Evolutionary conservation across 2,113 vertebrate genomes (phyloP), one percentile per base, ranked within the genome.

Genomic region (Phaethornis superciliosus): DNA sequence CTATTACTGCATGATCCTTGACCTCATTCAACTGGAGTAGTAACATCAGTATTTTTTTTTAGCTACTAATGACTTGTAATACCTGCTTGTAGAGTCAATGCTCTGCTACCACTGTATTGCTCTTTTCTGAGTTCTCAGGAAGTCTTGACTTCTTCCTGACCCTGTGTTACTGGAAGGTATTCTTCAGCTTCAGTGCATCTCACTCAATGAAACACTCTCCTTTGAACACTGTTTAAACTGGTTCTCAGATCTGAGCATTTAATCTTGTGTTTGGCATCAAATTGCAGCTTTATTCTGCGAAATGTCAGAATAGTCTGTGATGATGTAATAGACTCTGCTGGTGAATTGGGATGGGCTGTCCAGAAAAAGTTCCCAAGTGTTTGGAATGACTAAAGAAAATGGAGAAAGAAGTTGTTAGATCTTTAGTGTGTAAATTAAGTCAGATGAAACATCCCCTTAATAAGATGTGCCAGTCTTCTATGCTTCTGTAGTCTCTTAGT

Each of bases 21-120:
- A 59, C 64, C 55, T 94, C 59, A 81, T 70, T 91, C 90, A 92
- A 91, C 33, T 90, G 82, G 77, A 90, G 90, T 32, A 63, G 76
- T 58, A 85, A 65, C 68, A 33, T 93, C 44, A 28, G 8, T 64
- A 35, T 78, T 86, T 46, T 93, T 52, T 92, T 80, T 62, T 46
- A 90, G 28, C 56, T 92, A 33, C 33, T 46, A 70, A 52, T 44
- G 56, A 40, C 0, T 3, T 2, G 3, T 44, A 63, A 10, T 12
- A n/a, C 12, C 59, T 85, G 7, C 32, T 51, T 30, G 26, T 26
- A 24, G 55, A 72, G n/a, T 18, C 46, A 42, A 35, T 52, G 35
- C 12, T 54, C n/a, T 89, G 60, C 40, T 13, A 5, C 0, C 2
- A 32, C 26, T 89, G 32, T 47, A 84, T 32, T 0, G 1, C 60